phyloP scores from a whole-genome alignment of 2,888 invertebrate genomes.

The Pimpla rufipes region DNA sequence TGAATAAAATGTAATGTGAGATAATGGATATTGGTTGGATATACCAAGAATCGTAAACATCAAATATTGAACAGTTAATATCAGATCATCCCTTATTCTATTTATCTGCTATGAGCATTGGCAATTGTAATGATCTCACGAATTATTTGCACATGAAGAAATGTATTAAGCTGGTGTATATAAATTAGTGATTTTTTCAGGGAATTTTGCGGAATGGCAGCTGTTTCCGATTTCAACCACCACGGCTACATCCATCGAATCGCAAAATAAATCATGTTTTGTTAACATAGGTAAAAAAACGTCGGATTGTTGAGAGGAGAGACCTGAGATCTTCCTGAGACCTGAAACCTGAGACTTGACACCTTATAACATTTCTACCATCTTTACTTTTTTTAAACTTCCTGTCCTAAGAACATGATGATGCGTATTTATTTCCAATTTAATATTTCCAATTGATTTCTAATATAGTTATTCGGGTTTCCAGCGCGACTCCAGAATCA shows the following conservation, averaged over 20 bases:
- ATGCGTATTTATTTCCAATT: not conserved
- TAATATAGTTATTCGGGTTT: slow-evolving; percentile 22
- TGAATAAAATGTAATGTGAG: slow-evolving; percentile 3
- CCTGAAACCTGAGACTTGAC: too few species aligned
- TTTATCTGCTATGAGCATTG: slow-evolving; percentile 1
- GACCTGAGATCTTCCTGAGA: not conserved
- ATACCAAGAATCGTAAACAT: slow-evolving; percentile 6
- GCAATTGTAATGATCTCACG: not conserved
- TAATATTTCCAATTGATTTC: not conserved
- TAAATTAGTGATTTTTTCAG: not conserved
- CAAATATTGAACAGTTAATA: slow-evolving; percentile 6
- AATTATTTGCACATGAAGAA: slow-evolving; percentile 10
- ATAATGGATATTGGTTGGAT: slow-evolving; percentile 7
- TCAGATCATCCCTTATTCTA: slow-evolving; percentile 1
- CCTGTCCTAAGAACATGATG: not conserved
- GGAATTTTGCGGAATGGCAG: not conserved
- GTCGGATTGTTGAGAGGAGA: not conserved
- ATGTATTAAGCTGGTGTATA: not conserved
- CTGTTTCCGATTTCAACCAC: slow-evolving; percentile 3
- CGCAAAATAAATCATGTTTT: slow-evolving; percentile 5
- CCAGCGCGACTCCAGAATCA: not conserved
- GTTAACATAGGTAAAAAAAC: not conserved
- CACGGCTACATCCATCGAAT: not conserved
- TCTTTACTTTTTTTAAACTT: too few species aligned
- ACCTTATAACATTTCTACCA: not conserved